Base-by-base conservation (phyloP, 2,113 vertebrate genomes). In the Mohoua ochrocephala region DNA sequence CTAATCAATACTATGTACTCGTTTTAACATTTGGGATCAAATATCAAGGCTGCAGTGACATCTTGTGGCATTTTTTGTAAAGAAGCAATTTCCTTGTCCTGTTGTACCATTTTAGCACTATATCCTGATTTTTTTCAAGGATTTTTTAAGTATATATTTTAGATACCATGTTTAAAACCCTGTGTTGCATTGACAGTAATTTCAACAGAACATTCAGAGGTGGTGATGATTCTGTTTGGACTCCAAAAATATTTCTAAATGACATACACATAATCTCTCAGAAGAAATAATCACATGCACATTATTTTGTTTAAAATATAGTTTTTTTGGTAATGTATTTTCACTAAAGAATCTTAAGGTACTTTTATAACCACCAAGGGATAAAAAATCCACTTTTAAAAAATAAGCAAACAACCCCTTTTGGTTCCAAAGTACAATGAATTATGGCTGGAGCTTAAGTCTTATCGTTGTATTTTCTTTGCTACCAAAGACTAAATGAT, bases 51-150 rank as follows among this genome's bases (percentile, higher is more conserved):
- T 91, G 90, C 65, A 95, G 93, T 89, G 94, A 97, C 91, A 95
- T 82, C 96, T 96, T 81, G 91, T 95, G 94, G 96, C 60, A 23
- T 83, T 83, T 64, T 93, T 63, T 28, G 18, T 67, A 52, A 87
- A 84, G n/a, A 24, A 83, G 30, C 26, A 67, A 21, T 85, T 78
- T 83, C 57, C 11, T 64, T 67, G 11, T 73, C 37, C 24, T 68
- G 11, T 20, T 67, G 11, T 61, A 74, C 85, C 37, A 57, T 77
- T 88, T 86, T 33, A 67, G 65, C 13, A 73, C 18, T 61, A 39
- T 47, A 84, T 37, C 47, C 37, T 35, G 8, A 15, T 39, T 63
- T 82, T 79, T 84, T 65, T 59, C 16, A n/a, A 33, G 6, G 11
- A 59, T 70, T 83, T 84, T 61, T 39, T 0, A 20, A 84, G 41